Evolutionary conservation across 2,113 vertebrate genomes (phyloP).

Genomic region (Castor canadensis): DNA sequence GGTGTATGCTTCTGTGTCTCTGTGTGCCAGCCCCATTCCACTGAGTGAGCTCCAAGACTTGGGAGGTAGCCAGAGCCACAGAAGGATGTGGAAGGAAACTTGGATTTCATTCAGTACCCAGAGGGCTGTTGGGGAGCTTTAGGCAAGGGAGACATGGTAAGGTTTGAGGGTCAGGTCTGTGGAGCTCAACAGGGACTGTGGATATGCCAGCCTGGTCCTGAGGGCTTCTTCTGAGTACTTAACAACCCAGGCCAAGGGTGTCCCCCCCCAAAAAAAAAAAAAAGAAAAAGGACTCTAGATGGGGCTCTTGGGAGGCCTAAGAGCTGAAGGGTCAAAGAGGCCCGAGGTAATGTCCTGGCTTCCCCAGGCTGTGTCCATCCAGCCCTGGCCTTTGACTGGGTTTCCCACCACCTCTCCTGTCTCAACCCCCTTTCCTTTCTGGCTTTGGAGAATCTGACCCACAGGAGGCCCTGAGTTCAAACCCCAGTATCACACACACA

Average conservation of each 20-base stretch:
- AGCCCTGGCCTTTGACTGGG: background rate
- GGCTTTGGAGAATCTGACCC: background rate
- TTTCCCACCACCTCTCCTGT: background rate
- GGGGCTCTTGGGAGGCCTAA: background rate
- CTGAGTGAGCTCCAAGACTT: constrained; percentile 6
- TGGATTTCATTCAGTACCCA: background rate
- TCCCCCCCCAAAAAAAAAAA: background rate
- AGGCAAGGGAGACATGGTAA: background rate
- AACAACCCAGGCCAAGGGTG: background rate
- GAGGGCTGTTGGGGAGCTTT: background rate
- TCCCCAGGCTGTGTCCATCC: background rate
- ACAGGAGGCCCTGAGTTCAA: too few species aligned
- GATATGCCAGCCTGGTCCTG: background rate
- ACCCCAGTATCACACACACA: too few species aligned
- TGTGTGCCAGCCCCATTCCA: background rate
- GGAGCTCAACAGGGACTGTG: background rate
- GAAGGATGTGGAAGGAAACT: background rate
- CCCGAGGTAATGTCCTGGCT: background rate
- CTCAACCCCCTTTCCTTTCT: background rate
- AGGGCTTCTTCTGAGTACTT: background rate
- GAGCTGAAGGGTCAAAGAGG: background rate
- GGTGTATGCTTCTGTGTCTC: background rate
- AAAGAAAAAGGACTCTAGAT: background rate
- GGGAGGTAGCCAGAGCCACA: background rate
- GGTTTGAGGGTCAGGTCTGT: background rate